Evolutionary conservation across 1,140 invertebrate species (phyloP), one percentile per base, ranked within the genome.

Genomic region (Euura lappo): DNA sequence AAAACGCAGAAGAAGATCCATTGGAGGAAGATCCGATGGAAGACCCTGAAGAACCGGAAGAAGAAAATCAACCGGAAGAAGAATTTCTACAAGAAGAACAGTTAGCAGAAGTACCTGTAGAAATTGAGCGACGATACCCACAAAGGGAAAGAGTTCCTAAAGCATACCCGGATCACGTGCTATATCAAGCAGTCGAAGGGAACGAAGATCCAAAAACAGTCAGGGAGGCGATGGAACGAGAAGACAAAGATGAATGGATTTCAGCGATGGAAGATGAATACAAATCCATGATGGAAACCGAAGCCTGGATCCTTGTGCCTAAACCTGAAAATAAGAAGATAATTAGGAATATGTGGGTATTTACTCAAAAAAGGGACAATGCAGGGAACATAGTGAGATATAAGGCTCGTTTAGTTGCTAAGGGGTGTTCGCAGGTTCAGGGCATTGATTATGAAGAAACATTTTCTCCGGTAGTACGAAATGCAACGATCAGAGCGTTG

Each of bases 381-480:
- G 76, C 81, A 70, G 76, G 77, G 46, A 77, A 76, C 69, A 75
- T 79, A 8, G 76, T 74, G 7, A 75, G 75, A 10, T 86, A 80
- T 70, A 86, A 87, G 76, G 88, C 88, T 42, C 74, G 87, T 70
- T 75, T 88, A 28, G 86, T 89, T 3, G 84, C 85, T 6, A 85
- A 86, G 73, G 87, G 88, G 3, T 89, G 79, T 80, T 71, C 69
- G 11, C 84, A 86, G 76, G 78, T 75, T 71, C 44, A 71, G 64
- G 84, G 82, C 44, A 71, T 77, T 64, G 82, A 86, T 75, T 88
- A 83, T 72, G 65, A 76, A 11, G 81, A 87, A 67, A 80, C 76
- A 8, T 88, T 85, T 79, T 78, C 81, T 42, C 71, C 74, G 64
- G 76, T 75, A 44, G 70, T 73, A 4, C 45, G 70, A 13, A 51